These are phyloP conservation scores for Smittia aterrima DNA, from an alignment of 2,888 invertebrate species.

Conservation along the genomic window DNA sequence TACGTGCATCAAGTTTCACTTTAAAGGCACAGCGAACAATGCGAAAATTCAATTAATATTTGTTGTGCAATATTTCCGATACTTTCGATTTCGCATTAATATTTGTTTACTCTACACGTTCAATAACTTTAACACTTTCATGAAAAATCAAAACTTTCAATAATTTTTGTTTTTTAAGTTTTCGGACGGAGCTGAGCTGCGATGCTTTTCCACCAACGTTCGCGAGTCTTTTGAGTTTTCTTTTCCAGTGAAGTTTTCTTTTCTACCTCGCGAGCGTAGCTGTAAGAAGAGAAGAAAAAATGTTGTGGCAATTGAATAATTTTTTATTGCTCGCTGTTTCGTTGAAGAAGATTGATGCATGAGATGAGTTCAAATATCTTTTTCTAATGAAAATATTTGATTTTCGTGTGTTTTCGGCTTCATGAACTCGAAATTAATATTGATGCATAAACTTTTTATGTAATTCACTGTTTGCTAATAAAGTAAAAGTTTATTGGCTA, in stretches of 20 bases:
- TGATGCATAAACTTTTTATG: no score
- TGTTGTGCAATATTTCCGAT: constrained; percentile 7
- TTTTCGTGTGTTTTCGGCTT: not conserved
- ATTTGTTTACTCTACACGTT: not conserved
- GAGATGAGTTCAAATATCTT: not conserved
- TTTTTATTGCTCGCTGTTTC: not conserved
- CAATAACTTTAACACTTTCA: not conserved
- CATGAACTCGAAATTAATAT: no score
- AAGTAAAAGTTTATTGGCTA: no score
- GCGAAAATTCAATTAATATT: not conserved
- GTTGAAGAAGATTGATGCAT: not conserved
- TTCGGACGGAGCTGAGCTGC: not conserved
- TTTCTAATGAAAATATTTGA: not conserved
- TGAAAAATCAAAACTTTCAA: not conserved
- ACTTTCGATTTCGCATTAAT: not conserved
- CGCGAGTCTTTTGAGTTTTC: constrained; percentile 29
- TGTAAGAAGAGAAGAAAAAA: constrained; percentile 25
- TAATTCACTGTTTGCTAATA: no score
- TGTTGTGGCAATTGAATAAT: constrained; percentile 7
- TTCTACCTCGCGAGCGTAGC: constrained; percentile 29
- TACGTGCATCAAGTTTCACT: no score
- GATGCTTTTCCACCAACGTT: constrained; percentile 36
- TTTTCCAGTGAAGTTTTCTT: constrained; percentile 20
- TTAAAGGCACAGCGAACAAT: no score
- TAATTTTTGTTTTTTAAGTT: not conserved